Percentiles rank a stretch among this genome's conserved stretches.
Conservation (phyloP, 1,140 invertebrate species). For the Tenebrio molitor region DNA sequence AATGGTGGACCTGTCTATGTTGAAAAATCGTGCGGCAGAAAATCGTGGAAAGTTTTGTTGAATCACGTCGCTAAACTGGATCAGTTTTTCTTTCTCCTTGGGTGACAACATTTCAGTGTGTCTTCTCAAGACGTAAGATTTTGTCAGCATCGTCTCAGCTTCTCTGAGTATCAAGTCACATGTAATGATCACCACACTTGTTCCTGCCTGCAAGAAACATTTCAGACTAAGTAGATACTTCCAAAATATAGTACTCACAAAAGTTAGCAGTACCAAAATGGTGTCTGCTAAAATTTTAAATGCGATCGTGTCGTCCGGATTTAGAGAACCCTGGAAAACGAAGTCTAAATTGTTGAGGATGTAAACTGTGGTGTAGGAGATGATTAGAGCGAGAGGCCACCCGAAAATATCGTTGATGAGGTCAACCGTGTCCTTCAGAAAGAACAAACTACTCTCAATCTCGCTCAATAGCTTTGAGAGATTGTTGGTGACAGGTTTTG, state of each 20-base stretch:
- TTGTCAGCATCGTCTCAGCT: no score
- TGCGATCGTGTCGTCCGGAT: not conserved
- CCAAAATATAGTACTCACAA: no score
- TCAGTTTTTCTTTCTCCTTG: no score
- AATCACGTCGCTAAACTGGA: no score
- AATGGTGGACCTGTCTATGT: not conserved
- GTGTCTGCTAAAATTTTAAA: not conserved
- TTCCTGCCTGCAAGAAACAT: not conserved
- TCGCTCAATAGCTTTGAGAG: not conserved
- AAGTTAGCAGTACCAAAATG: not conserved
- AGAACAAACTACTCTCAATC: not conserved
- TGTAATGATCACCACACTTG: not conserved
- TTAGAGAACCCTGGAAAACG: not conserved
- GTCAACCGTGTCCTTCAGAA: not conserved
- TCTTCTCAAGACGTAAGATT: no score
- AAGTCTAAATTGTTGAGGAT: not conserved
- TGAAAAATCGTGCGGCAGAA: not conserved
- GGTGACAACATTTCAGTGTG: no score
- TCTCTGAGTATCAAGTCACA: no score
- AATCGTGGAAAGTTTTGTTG: no score
- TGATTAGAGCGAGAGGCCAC: not conserved
- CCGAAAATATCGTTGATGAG: slow-evolving; percentile 6
- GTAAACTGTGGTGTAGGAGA: not conserved
- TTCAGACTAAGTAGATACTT: no score
- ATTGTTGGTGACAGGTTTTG: not conserved